Evolutionary conservation across 2,113 vertebrate species (phyloP), one percentile per base, ranked within the genome.

Genomic region (Aegotheles bennettii): DNA sequence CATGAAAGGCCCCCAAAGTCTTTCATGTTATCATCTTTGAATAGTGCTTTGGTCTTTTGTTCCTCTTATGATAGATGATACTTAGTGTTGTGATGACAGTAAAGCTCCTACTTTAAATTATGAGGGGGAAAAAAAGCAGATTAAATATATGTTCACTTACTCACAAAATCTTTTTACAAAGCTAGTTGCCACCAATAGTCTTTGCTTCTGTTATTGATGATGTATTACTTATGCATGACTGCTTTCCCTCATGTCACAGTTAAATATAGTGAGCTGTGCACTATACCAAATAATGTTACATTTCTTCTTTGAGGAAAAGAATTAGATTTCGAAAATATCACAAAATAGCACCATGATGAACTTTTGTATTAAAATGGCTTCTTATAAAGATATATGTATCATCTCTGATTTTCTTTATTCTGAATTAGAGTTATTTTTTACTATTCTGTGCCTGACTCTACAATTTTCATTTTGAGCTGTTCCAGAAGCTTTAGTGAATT

Each of bases 11-110:
- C 63, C 80, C 51, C n/a, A 47, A 87, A 95, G 84, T 65, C 91
- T 95, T 96, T 96, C 89, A 93, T 93, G 87, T 93, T 87, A 82
- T 64, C 77, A 53, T 94, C 78, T 91, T 56, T 94, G 87, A 94
- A 93, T 83, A 73, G 70, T 69, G 67, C 84, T 91, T 95, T 80
- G 78, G 89, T 84, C 84, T 95, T 95, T 94, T 95, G 87, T 95
- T 87, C 84, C 23, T 68, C 75, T 87, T 93, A 85, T 70, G 89
- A 93, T 91, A 94, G 93, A 93, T 80, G 91, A 87, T 85, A 64
- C 59, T 91, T 82, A 73, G 59, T 57, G 51, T 82, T 82, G 35
- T 84, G 91, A 31, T 83, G 87, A 80, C 82, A 80, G 87, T 70
- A 75, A 74, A 91, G 70, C 54, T 83, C 60, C 68, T 84, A 43